phyloP scores from a whole-genome alignment of 2,797 vertebrate genomes.

The Anguilla marmorata region DNA sequence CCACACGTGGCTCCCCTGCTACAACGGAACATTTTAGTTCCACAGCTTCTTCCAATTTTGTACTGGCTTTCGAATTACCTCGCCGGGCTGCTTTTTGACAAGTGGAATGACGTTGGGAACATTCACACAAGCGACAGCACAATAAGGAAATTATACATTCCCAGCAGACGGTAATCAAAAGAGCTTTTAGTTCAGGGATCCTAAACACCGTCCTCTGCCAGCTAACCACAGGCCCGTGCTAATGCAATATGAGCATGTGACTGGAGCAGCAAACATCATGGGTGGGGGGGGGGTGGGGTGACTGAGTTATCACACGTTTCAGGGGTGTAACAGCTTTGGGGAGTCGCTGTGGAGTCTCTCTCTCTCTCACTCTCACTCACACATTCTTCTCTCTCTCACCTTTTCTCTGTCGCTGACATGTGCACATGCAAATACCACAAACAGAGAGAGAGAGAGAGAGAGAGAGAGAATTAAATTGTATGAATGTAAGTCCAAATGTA shows the following conservation, averaged over 20 bases:
- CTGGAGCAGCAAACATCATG: neutral
- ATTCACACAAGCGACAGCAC: slow-evolving; percentile 34
- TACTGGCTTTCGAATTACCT: neutral
- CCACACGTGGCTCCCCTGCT: slow-evolving; percentile 31
- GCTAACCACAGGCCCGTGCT: neutral
- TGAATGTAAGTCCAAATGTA: neutral
- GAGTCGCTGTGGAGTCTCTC: neutral
- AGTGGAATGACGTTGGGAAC: slow-evolving; percentile 27
- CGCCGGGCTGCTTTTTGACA: neutral
- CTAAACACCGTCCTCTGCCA: neutral
- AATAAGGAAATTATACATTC: slow-evolving; percentile 38
- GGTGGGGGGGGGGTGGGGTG: too few species aligned
- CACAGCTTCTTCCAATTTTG: slow-evolving; percentile 23
- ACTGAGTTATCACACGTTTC: neutral
- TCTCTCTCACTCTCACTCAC: neutral
- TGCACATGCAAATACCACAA: neutral
- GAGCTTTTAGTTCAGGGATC: neutral
- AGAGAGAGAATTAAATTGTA: neutral
- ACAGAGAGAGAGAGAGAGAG: too few species aligned
- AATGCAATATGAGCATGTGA: neutral
- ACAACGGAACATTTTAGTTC: slow-evolving; percentile 44
- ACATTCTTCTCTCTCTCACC: neutral
- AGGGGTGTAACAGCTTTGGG: neutral
- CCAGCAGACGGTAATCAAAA: slow-evolving; percentile 38
- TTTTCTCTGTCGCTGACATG: neutral